A percentile compares a stretch with the other conserved stretches of the same genome.
phyloP scores from a whole-genome alignment of 2,113 vertebrate genomes.

The Oxyruncus cristatus region DNA sequence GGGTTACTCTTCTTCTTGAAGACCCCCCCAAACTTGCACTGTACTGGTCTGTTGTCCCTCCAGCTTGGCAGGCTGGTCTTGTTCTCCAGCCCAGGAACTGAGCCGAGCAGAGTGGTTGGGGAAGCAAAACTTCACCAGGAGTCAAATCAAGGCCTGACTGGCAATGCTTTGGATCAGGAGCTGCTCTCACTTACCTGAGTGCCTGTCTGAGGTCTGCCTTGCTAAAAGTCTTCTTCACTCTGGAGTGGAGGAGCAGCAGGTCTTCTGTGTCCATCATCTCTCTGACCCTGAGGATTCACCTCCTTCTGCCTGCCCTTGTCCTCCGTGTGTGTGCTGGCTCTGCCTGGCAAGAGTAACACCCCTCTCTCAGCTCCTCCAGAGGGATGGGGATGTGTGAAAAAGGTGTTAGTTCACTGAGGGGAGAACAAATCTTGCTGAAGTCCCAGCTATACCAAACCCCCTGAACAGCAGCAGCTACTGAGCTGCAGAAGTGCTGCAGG shows the following conservation, averaged over 20 bases:
- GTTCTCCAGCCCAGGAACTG: neutral
- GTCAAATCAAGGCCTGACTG: neutral
- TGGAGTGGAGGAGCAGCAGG: neutral
- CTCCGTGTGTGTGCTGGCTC: fast-evolving
- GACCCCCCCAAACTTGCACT: neutral
- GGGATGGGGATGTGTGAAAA: no score
- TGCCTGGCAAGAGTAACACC: neutral
- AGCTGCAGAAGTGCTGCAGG: neutral
- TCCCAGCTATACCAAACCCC: neutral
- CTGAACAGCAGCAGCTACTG: neutral
- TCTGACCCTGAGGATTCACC: neutral
- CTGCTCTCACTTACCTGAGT: neutral
- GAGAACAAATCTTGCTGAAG: neutral
- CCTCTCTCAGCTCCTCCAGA: neutral
- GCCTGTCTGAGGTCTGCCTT: neutral
- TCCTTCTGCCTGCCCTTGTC: neutral
- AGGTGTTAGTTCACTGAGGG: neutral
- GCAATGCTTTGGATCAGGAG: neutral
- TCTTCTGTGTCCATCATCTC: neutral
- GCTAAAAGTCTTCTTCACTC: neutral
- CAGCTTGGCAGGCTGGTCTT: neutral
- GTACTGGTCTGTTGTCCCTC: neutral
- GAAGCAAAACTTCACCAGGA: neutral
- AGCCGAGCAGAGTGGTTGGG: neutral
- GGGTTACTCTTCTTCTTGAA: neutral